Conservation (phyloP, 2,113 vertebrate genomes). For the Centropristis striata region DNA sequence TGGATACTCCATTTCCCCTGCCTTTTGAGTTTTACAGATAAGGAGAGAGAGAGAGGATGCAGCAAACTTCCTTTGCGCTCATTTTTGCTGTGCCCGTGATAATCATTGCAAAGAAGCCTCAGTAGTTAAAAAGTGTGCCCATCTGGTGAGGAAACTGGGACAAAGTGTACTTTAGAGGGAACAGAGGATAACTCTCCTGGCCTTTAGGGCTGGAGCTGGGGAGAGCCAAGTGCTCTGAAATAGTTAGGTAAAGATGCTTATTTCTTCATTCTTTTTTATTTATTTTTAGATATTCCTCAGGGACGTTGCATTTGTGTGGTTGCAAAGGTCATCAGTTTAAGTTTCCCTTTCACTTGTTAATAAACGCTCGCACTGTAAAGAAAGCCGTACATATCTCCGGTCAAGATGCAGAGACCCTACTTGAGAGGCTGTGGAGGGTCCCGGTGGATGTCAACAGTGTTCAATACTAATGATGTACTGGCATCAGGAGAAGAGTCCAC, state of each 20-base stretch:
- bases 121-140: slow-evolving; percentile 81
- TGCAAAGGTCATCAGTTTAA: slow-evolving; percentile 72
- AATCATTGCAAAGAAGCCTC: slow-evolving; percentile 75
- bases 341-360: slow-evolving; percentile 59
- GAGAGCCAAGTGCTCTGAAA: slow-evolving; percentile 71
- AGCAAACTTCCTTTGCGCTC: slow-evolving; percentile 50
- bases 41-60: slow-evolving; percentile 34
- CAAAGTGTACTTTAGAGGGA: slow-evolving; percentile 84
- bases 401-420: slow-evolving; percentile 25
- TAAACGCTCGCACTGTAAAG: slow-evolving; percentile 23
- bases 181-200: slow-evolving; percentile 78
- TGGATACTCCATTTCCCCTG: slow-evolving; percentile 10
- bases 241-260: slow-evolving; percentile 75
- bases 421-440: slow-evolving; percentile 15
- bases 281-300: slow-evolving; percentile 68
- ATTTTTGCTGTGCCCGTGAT: slow-evolving; percentile 76
- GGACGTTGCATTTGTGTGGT: slow-evolving; percentile 64
- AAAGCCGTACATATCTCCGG: slow-evolving; percentile 21
- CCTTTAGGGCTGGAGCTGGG: slow-evolving; percentile 74
- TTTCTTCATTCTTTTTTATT: slow-evolving; percentile 54
- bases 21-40: slow-evolving; percentile 37
- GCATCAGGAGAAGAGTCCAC: slow-evolving; percentile 51
- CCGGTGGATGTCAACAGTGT: slow-evolving; percentile 13
- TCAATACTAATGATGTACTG: slow-evolving; percentile 60
- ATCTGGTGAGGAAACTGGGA: slow-evolving; percentile 85